A percentile compares a stretch with the other conserved stretches of the same genome.
Conservation (phyloP, 2,113 vertebrate genomes). For the Aythya baeri region DNA sequence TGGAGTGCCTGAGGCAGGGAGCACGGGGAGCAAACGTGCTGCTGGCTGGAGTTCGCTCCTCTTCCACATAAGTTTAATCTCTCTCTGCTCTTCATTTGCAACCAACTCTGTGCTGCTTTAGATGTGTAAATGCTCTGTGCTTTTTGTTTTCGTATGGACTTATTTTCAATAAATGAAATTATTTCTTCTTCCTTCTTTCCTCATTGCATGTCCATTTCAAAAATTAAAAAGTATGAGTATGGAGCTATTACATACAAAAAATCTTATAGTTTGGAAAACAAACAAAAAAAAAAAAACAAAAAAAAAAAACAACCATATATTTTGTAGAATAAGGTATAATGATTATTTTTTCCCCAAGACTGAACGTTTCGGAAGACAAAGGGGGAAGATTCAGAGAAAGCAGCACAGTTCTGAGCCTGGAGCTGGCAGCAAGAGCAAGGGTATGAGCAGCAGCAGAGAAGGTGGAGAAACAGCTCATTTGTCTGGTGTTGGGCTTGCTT, state of each 20-base stretch:
- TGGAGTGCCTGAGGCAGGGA: not conserved
- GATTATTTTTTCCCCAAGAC: not conserved
- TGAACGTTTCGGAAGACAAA: not conserved
- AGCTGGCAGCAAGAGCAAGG: not conserved
- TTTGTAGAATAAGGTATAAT: not conserved
- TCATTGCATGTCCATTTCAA: fast-evolving
- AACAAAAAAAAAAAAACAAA: no score
- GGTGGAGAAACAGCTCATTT: not conserved
- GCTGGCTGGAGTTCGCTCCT: not conserved
- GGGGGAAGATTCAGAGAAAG: not conserved
- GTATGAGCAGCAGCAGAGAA: not conserved
- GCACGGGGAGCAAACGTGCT: not conserved
- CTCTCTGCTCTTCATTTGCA: not conserved
- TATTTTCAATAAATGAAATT: not conserved
- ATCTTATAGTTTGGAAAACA: not conserved
- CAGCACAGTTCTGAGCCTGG: not conserved
- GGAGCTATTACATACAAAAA: not conserved
- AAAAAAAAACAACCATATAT: not conserved
- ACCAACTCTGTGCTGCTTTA: not conserved
- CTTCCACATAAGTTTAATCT: not conserved
- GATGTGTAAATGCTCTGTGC: not conserved
- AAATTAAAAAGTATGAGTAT: not conserved
- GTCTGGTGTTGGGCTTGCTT: not conserved
- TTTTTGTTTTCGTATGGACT: not conserved
- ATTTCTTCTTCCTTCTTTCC: not conserved